A percentile compares a stretch with the other conserved stretches of the same genome.
Conservation (phyloP, 2,797 vertebrate species). For the Cyclopterus lumpus region DNA sequence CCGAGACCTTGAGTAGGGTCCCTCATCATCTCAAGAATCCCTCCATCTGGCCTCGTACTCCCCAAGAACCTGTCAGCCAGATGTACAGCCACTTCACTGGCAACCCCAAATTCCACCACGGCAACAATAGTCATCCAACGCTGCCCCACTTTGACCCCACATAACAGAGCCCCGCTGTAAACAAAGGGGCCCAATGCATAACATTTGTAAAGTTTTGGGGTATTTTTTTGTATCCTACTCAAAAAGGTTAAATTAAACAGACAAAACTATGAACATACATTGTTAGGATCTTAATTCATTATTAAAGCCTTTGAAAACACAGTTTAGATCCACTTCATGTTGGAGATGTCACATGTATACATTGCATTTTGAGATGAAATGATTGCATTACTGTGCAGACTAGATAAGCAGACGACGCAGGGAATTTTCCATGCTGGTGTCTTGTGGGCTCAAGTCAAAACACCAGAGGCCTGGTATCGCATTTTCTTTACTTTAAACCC, state of each 20-base stretch:
- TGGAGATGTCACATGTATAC: background rate
- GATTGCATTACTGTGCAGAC: background rate
- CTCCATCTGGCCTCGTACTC: slow-evolving; percentile 52
- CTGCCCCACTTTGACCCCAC: slow-evolving; percentile 44
- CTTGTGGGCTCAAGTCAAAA: slow-evolving; percentile 41
- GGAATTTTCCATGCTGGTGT: slow-evolving; percentile 22
- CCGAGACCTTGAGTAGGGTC: slow-evolving; percentile 41
- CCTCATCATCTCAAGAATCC: slow-evolving; percentile 50
- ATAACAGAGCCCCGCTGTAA: slow-evolving; percentile 30
- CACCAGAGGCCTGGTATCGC: background rate
- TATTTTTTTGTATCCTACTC: background rate
- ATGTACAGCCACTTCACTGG: slow-evolving; percentile 72
- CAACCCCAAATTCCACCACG: slow-evolving; percentile 64
- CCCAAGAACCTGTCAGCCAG: slow-evolving; percentile 72
- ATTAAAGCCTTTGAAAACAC: slow-evolving; percentile 5
- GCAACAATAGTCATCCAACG: slow-evolving; percentile 40
- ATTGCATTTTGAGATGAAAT: slow-evolving; percentile 7
- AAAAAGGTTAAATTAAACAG: background rate
- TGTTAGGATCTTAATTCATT: background rate
- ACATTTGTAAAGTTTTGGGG: background rate
- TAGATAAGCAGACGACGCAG: slow-evolving; percentile 4
- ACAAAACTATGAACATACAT: background rate
- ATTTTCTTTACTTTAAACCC: slow-evolving; percentile 33
- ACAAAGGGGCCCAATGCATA: slow-evolving; percentile 21
- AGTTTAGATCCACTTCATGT: slow-evolving; percentile 9